These are phyloP conservation scores for Heliconius sara DNA, from an alignment of 2,888 invertebrate genomes.

Conservation along the genomic window DNA sequence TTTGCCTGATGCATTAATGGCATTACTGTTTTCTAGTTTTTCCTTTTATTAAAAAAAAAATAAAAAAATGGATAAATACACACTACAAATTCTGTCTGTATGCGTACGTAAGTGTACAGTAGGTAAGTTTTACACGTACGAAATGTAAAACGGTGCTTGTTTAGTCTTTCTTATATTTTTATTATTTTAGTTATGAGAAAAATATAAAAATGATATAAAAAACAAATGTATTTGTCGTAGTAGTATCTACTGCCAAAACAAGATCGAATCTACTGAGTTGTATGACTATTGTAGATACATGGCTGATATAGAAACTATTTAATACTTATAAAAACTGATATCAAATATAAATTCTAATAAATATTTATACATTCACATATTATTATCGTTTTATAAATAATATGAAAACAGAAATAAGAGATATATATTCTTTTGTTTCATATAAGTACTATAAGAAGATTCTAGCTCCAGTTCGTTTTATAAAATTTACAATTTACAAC, in stretches of 20 bases:
- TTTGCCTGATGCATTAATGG: too few species aligned
- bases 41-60: too few species aligned
- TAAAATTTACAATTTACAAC: constrained; percentile 7
- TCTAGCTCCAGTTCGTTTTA: background rate
- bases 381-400: background rate
- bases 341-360: background rate
- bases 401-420: background rate
- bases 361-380: background rate
- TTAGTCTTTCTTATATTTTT: too few species aligned
- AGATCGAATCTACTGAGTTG: background rate
- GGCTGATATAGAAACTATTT: background rate
- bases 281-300: background rate
- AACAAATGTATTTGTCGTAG: background rate
- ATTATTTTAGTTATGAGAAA: background rate
- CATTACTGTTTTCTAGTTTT: too few species aligned
- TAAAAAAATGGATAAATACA: too few species aligned
- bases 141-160: too few species aligned
- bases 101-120: too few species aligned
- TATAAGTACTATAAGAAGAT: background rate
- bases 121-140: too few species aligned
- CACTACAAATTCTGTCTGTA: too few species aligned
- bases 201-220: constrained; percentile 1
- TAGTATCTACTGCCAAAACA: background rate
- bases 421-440: background rate
- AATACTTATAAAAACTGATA: background rate